Evolutionary conservation across 2,797 vertebrate genomes (phyloP).

Genomic region (Petrocephalus schoutedeni): DNA sequence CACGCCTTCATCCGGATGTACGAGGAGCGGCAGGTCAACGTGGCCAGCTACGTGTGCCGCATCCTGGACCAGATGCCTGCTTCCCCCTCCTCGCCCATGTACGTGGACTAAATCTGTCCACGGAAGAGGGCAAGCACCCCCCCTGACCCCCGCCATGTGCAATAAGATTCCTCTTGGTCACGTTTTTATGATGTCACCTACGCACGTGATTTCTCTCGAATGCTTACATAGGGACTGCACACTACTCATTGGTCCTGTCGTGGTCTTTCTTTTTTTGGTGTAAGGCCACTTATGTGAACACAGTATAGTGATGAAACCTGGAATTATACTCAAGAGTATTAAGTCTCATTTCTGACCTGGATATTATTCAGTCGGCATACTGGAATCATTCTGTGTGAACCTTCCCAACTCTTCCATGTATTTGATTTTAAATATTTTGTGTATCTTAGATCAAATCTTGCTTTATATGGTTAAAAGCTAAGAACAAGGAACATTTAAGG

Average conservation of each 20-base stretch:
- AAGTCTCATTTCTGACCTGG: constrained; percentile 62
- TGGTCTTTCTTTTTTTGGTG: constrained; percentile 47
- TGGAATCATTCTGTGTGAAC: constrained; percentile 73
- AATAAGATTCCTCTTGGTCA: constrained; percentile 74
- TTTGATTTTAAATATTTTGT: constrained; percentile 62
- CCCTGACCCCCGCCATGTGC: constrained; percentile 59
- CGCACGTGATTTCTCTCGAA: constrained; percentile 56
- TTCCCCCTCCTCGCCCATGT: constrained; percentile 93
- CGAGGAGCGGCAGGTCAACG: constrained; percentile 88
- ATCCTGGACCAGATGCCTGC: constrained; percentile 94
- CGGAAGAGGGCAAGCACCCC: not conserved
- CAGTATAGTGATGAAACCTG: constrained; percentile 67
- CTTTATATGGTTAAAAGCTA: constrained; percentile 49
- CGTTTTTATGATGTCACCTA: constrained; percentile 79
- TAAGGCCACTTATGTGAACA: constrained; percentile 70
- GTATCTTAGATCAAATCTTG: constrained; percentile 54
- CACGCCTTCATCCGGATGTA: constrained; percentile 97
- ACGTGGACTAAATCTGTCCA: constrained; percentile 74
- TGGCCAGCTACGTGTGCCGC: constrained; percentile 87
- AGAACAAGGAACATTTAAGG: not conserved
- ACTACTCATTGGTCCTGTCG: constrained; percentile 44
- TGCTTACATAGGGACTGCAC: constrained; percentile 38
- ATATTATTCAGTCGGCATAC: constrained; percentile 56
- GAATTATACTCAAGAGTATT: constrained; percentile 75
- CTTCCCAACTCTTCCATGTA: constrained; percentile 65